Evolutionary conservation across 2,888 invertebrate genomes (phyloP).

Genomic region (Limnephilus lunatus): DNA sequence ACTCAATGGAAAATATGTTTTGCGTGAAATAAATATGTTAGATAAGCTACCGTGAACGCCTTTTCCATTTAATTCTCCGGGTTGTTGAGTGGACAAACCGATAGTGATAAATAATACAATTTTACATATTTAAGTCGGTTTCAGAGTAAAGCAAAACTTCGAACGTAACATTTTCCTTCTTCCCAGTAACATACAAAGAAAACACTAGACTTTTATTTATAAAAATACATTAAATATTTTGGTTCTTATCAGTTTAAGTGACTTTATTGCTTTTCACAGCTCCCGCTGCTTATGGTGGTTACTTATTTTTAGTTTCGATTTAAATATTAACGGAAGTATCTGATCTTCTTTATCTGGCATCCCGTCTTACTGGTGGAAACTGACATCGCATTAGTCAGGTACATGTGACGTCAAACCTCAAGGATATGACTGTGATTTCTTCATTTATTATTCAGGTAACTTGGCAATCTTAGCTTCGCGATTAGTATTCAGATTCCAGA

Average conservation of each 20-base stretch:
- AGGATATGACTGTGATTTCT: constrained; percentile 17
- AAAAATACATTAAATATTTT: neutral
- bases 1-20: neutral
- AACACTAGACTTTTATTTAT: neutral
- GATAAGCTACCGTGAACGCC: no score
- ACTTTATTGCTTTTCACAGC: neutral
- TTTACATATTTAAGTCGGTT: no score
- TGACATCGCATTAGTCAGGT: neutral
- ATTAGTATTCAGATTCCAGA: neutral
- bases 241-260: neutral
- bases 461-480: neutral
- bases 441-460: constrained; percentile 4
- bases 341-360: constrained; percentile 9
- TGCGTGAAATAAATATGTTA: neutral
- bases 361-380: neutral
- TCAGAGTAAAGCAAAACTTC: no score
- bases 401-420: neutral
- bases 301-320: constrained; percentile 31
- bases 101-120: no score
- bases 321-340: constrained; percentile 41
- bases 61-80: no score
- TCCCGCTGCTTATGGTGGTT: constrained; percentile 33
- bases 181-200: no score
- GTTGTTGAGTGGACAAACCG: no score
- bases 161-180: no score